Percentiles rank a stretch among this genome's conserved stretches.
These are phyloP conservation scores for Pipa parva DNA, from an alignment of 2,113 vertebrate genomes.

Conservation along the genomic window DNA sequence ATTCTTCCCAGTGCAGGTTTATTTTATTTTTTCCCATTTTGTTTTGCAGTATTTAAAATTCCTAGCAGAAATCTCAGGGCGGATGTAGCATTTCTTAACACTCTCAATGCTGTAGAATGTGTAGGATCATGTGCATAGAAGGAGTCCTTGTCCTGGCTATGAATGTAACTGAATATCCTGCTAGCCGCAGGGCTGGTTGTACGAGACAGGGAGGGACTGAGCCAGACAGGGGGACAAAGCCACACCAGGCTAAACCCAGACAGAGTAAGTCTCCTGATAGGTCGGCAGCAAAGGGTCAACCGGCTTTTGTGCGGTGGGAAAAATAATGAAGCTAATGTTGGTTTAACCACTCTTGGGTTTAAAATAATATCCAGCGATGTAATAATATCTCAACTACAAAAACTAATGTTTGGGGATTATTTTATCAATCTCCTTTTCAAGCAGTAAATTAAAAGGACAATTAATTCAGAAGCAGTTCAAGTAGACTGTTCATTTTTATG, in stretches of 20 bases:
- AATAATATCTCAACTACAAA: too few species aligned
- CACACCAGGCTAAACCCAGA: conserved; percentile 77
- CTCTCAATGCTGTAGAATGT: background rate
- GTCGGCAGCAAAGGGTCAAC: conserved; percentile 74
- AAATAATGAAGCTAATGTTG: background rate
- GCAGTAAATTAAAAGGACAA: too few species aligned
- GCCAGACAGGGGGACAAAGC: conserved; percentile 94
- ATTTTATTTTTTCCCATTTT: background rate
- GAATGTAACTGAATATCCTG: conserved; percentile 64
- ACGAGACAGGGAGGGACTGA: conserved; percentile 76
- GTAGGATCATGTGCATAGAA: background rate
- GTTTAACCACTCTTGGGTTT: too few species aligned
- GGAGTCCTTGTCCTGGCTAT: background rate
- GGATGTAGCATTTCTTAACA: background rate
- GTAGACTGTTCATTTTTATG: too few species aligned
- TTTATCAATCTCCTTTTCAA: too few species aligned
- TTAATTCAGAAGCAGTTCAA: too few species aligned
- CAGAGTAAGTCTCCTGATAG: conserved; percentile 78
- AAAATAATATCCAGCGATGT: too few species aligned
- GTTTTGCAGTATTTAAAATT: background rate
- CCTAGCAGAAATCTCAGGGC: background rate
- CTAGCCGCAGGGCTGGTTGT: conserved; percentile 61
- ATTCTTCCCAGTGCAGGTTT: background rate
- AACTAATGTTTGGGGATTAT: too few species aligned
- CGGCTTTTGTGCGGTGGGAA: conserved; percentile 68